phyloP scores from a whole-genome alignment of 2,888 invertebrate genomes.

The Antitype chi region DNA sequence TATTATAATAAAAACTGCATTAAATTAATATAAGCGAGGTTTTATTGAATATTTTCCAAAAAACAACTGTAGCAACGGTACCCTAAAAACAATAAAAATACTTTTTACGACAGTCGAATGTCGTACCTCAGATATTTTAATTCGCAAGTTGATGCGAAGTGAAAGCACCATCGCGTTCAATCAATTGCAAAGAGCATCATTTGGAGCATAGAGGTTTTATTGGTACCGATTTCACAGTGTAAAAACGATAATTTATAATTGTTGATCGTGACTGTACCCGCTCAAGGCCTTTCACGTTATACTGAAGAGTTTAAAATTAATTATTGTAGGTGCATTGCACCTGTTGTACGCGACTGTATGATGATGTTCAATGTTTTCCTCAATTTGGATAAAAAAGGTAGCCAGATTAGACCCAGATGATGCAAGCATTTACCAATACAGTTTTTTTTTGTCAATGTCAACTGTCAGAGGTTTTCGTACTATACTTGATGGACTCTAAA shows the following conservation, averaged over 20 bases:
- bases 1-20: not conserved
- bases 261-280: conserved; percentile 53
- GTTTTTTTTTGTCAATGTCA: not conserved
- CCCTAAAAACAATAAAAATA: conserved; percentile 68
- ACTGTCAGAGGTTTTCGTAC: not conserved
- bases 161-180: conserved; percentile 71
- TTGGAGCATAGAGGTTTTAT: conserved; percentile 63
- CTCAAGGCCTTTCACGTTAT: conserved; percentile 54
- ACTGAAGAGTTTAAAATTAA: conserved; percentile 38
- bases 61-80: conserved; percentile 35
- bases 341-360: conserved; percentile 29
- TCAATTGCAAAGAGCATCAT: conserved; percentile 58
- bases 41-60: conserved; percentile 6
- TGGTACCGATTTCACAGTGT: conserved; percentile 61
- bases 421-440: not conserved
- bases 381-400: not conserved
- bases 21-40: too few relatives aligned
- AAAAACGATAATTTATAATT: conserved; percentile 63
- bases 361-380: not conserved
- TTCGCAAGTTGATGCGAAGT: conserved; percentile 73
- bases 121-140: conserved; percentile 77
- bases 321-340: conserved; percentile 35
- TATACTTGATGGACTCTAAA: conserved; percentile 22
- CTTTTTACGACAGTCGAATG: conserved; percentile 71
- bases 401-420: not conserved